Base-by-base conservation (phyloP, 1,140 invertebrate species). In the Drosophila sp. region DNA sequence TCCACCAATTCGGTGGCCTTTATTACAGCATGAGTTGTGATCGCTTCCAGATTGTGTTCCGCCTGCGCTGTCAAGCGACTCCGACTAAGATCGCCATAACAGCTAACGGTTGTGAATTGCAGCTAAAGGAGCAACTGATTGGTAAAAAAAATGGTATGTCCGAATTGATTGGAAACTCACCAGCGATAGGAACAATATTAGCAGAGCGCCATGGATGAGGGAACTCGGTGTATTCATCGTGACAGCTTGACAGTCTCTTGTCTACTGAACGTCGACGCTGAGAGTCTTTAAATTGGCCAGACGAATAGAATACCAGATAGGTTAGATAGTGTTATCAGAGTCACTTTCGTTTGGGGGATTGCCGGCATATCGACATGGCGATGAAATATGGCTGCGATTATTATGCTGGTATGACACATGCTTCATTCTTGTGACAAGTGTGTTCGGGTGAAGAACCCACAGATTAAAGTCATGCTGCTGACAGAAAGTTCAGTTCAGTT, bases 401-500 rank as follows among this genome's bases (percentile, higher is more conserved):
- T 9, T 27, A 36, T 62, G 9, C 50, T 53, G 7, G 29, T n/a
- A 51, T 69, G 66, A 70, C 54, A 53, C 57, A 53, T 40, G 40
- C 36, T 14, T n/a, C 7, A 13, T 29, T 0, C 27, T 29, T 6
- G 27, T 29, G 18, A 34, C 18, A 0, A 36, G 13, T 38, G 11
- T 38, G 13, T 3, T 11, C 29, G 43, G 45, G 58, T 50, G 58
- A 61, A 48, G 32, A 61, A 61, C 58, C 58, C n/a, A n/a, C 18
- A 7, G 13, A 50, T 21, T 48, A 69, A 38, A 38, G 71, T 61
- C 74, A 77, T 78, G 78, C 67, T 78, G 63, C 64, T 46, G 57
- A 78, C 78, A 82, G 78, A 72, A 76, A 86, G n/a, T n/a, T n/a
- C n/a, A 86, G 78, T 78, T 64, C 71, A 69, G 65, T 86, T 80